Percentiles rank a stretch among this genome's conserved stretches.
Evolutionary conservation across 2,113 vertebrate species (phyloP).

Genomic region (Sapayoa aenigma): DNA sequence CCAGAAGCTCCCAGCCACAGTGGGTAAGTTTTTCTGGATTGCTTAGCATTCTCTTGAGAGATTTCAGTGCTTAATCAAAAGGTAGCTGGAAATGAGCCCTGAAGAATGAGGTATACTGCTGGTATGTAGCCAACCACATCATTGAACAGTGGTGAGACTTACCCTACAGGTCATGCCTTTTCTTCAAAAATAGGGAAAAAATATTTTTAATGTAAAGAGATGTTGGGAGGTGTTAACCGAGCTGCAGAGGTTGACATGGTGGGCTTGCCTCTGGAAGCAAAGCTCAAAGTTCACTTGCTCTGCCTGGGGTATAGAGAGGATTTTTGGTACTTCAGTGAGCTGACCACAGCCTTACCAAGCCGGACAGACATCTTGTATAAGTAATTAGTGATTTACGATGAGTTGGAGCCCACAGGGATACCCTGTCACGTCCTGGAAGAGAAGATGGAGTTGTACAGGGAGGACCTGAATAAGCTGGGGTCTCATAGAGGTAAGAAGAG

Average conservation of each 20-base stretch:
- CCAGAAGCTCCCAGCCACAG: neutral
- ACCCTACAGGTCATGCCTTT: neutral
- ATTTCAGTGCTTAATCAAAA: neutral
- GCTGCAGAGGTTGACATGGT: neutral
- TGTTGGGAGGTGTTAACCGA: neutral
- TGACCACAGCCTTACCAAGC: neutral
- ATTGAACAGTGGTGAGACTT: neutral
- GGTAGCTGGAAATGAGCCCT: neutral
- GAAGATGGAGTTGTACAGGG: neutral
- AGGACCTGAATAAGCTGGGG: neutral
- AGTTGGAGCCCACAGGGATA: neutral
- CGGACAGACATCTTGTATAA: neutral
- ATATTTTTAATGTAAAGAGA: neutral
- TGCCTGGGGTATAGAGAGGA: neutral
- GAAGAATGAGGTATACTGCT: neutral
- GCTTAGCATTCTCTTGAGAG: too few species aligned
- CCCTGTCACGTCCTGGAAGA: neutral
- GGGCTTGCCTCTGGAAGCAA: neutral
- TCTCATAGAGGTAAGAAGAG: neutral
- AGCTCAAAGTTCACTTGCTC: neutral
- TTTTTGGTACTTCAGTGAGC: neutral
- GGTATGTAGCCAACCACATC: accelerated
- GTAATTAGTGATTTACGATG: neutral
- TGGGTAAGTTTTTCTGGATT: neutral
- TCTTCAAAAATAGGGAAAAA: neutral